Evolutionary conservation across 2,888 invertebrate species (phyloP).

Genomic region (Macrosiphum euphorbiae): DNA sequence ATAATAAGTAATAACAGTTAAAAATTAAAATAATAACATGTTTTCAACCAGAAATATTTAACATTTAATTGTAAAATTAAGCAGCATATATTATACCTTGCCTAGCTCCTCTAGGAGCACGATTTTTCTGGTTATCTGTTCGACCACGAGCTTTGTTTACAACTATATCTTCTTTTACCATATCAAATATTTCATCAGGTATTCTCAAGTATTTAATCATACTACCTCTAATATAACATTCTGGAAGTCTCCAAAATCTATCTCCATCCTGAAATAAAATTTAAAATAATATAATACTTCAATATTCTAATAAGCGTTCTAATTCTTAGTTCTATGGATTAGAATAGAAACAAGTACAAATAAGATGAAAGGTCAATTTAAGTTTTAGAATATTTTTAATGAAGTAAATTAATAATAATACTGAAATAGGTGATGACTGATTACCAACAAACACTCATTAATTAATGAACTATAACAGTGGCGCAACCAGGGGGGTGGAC

Average conservation of each 20-base stretch:
- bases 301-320: neutral
- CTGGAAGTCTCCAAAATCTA: conserved; percentile 99
- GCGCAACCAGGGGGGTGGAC: too few relatives aligned
- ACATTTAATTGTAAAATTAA: neutral
- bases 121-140: conserved; percentile 64
- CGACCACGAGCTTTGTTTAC: conserved; percentile 75
- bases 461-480: neutral
- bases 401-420: neutral
- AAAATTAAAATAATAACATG: neutral
- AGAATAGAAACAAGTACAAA: neutral
- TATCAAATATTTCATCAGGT: conserved; percentile 98
- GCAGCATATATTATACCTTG: conserved; percentile 42
- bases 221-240: conserved; percentile 97
- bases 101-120: conserved; percentile 56
- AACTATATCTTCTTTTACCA: conserved; percentile 96
- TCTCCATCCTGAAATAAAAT: conserved; percentile 87
- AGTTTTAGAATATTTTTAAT: neutral
- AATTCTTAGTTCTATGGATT: neutral
- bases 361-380: neutral
- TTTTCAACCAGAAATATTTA: neutral
- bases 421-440: neutral
- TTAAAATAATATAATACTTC: neutral
- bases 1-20: neutral
- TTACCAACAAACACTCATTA: neutral
- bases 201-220: conserved; percentile 98